phyloP scores from a whole-genome alignment of 2,888 invertebrate genomes.

The Parelbella ahira region DNA sequence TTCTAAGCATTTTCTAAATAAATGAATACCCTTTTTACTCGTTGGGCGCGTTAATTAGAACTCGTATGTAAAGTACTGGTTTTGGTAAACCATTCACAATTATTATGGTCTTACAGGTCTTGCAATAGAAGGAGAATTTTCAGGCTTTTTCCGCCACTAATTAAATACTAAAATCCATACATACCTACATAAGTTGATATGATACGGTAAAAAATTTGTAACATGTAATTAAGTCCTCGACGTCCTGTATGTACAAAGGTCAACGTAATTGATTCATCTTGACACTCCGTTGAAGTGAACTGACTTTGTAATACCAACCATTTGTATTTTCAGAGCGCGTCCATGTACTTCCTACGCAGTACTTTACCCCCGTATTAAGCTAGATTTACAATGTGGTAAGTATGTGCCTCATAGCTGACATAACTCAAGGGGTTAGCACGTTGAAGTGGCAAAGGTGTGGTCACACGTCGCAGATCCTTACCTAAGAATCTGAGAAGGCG shows the following conservation, averaged over 20 bases:
- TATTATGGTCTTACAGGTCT: too few relatives aligned
- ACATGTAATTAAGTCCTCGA: too few relatives aligned
- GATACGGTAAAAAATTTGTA: too few relatives aligned
- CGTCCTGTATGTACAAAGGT: too few relatives aligned
- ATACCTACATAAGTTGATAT: too few relatives aligned
- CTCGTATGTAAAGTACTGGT: not conserved
- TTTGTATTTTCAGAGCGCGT: constrained; percentile 9
- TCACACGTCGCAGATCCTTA: too few relatives aligned
- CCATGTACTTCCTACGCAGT: constrained; percentile 5
- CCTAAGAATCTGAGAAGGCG: too few relatives aligned
- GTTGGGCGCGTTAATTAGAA: constrained; percentile 1
- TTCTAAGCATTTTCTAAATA: constrained; percentile 6
- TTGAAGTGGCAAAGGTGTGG: not conserved
- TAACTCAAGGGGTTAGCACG: too few relatives aligned
- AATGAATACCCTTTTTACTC: constrained; percentile 13
- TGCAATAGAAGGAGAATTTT: not conserved
- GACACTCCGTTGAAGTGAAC: not conserved
- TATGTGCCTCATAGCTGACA: too few relatives aligned
- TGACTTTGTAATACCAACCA: not conserved
- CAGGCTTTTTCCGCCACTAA: not conserved
- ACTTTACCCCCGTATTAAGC: not conserved
- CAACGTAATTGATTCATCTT: not conserved
- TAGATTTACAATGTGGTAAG: constrained; percentile 1
- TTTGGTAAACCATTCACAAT: too few relatives aligned
- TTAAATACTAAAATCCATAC: too few relatives aligned